These are phyloP conservation scores for Troilus luridus DNA, from an alignment of 2,888 invertebrate genomes.

Conservation along the genomic window DNA sequence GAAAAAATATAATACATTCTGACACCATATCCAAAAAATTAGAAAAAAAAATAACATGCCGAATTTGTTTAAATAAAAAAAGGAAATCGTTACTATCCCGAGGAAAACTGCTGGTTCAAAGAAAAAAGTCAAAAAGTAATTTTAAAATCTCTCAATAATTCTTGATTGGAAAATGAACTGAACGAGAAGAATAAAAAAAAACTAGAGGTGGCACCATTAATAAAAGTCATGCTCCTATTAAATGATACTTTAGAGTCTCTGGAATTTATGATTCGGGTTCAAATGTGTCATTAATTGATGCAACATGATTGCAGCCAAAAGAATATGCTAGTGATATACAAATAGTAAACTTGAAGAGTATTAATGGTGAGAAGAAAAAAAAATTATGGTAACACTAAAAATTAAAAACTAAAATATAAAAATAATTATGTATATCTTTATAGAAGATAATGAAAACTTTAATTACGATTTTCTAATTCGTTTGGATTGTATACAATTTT, in stretches of 20 bases:
- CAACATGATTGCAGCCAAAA: slow-evolving; percentile 21
- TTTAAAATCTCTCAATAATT: slow-evolving; percentile 54
- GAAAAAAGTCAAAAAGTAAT: background rate
- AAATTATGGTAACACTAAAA: slow-evolving; percentile 17
- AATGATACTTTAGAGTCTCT: slow-evolving; percentile 49
- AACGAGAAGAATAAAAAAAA: slow-evolving; percentile 53
- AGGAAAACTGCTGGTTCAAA: slow-evolving; percentile 52
- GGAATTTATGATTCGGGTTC: slow-evolving; percentile 58
- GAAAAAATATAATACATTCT: background rate
- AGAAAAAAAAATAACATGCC: background rate
- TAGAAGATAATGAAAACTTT: background rate
- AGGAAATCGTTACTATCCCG: slow-evolving; percentile 54
- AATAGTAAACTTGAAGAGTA: slow-evolving; percentile 49
- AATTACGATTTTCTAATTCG: background rate
- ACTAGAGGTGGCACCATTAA: slow-evolving; percentile 55
- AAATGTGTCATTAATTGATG: slow-evolving; percentile 34
- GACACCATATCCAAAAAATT: background rate
- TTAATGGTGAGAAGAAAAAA: slow-evolving; percentile 35
- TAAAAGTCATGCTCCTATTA: slow-evolving; percentile 55
- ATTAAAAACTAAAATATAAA: background rate
- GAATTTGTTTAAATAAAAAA: slow-evolving; percentile 39
- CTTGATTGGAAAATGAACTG: slow-evolving; percentile 54
- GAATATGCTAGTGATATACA: background rate
- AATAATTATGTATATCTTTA: background rate
- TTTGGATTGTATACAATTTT: background rate